A percentile compares a stretch with the other conserved stretches of the same genome.
Conservation (phyloP, 2,797 vertebrate species). For the Rachycentron canadum region DNA sequence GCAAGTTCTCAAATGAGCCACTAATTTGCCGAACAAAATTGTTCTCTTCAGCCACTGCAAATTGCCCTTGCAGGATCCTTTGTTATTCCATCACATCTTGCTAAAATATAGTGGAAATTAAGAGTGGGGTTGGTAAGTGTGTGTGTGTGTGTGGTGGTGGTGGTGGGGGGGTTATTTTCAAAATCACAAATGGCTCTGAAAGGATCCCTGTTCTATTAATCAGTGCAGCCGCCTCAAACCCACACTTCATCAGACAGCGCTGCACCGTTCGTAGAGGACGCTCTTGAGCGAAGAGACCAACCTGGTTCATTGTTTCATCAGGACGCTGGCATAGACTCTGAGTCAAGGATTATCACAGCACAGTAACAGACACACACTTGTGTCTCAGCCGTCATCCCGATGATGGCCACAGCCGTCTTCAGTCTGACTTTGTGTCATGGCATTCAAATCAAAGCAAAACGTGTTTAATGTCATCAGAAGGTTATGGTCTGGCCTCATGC, state of each 20-base stretch:
- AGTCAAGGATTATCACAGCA: constrained; percentile 5
- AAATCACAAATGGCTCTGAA: constrained; percentile 62
- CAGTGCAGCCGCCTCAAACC: constrained; percentile 39
- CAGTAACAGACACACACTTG: not conserved
- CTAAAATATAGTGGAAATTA: constrained; percentile 53
- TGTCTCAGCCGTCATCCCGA: not conserved
- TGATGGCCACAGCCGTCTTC: too few relatives aligned
- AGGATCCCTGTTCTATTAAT: constrained; percentile 73
- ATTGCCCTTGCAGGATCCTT: constrained; percentile 62
- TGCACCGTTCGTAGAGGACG: constrained; percentile 58
- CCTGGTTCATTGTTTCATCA: constrained; percentile 52
- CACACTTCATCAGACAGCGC: constrained; percentile 51
- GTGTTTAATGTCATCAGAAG: too few relatives aligned
- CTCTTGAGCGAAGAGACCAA: constrained; percentile 47
- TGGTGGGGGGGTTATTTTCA: constrained; percentile 35
- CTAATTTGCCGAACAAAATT: constrained; percentile 66
- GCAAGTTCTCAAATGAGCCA: constrained; percentile 59
- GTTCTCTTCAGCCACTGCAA: constrained; percentile 53
- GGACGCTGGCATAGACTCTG: not conserved
- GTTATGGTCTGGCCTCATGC: too few relatives aligned
- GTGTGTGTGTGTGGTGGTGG: too few relatives aligned
- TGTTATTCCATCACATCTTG: constrained; percentile 59
- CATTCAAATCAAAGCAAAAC: too few relatives aligned
- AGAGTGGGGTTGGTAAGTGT: not conserved
- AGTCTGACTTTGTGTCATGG: too few relatives aligned